phyloP scores from a whole-genome alignment of 2,888 invertebrate genomes.

The Liopterus haemorrhoidalis region DNA sequence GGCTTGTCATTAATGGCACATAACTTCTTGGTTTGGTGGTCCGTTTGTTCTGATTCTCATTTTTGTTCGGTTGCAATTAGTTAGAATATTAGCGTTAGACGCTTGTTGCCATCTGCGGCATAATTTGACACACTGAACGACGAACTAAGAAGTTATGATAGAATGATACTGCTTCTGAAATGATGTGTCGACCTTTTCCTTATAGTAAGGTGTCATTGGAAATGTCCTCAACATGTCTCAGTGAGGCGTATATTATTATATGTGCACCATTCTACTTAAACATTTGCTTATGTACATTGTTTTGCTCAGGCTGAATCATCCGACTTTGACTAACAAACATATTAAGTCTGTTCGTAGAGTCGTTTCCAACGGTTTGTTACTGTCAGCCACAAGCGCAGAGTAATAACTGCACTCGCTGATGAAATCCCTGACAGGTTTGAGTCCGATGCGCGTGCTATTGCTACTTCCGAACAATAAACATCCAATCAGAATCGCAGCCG shows the following conservation, averaged over 20 bases:
- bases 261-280: constrained; percentile 20
- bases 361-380: neutral
- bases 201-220: constrained; percentile 51
- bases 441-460: too few species aligned
- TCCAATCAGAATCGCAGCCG: too few species aligned
- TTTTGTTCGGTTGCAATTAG: too few species aligned
- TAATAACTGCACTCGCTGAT: neutral
- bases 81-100: too few species aligned
- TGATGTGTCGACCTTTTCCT: constrained; percentile 43
- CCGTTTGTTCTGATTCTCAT: too few species aligned
- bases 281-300: constrained; percentile 15
- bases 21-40: constrained; percentile 43
- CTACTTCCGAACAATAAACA: too few species aligned
- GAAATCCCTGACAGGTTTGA: constrained; percentile 4
- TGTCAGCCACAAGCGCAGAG: neutral
- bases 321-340: too few species aligned
- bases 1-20: constrained; percentile 32
- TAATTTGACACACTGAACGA: too few species aligned
- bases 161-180: constrained; percentile 27
- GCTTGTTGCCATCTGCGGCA: too few species aligned
- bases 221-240: constrained; percentile 39
- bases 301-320: constrained; percentile 11
- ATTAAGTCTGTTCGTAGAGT: too few species aligned
- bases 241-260: constrained; percentile 28
- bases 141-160: constrained; percentile 21